Conservation (phyloP, 2,888 invertebrate species). For the Pseudeuparius sepicola region DNA sequence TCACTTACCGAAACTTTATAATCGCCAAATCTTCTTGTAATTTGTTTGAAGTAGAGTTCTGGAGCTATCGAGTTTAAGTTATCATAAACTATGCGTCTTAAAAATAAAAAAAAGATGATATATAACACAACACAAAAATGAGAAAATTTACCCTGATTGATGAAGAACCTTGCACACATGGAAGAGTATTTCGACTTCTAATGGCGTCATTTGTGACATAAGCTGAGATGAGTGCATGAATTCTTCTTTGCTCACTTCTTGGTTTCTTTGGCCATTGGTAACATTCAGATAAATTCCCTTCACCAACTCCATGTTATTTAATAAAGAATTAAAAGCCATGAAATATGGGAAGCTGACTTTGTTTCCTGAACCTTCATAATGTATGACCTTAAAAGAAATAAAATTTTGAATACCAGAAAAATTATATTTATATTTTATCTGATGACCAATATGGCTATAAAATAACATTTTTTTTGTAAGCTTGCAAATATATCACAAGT, state of each 20-base stretch:
- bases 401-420: neutral
- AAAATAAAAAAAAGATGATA: constrained; percentile 27
- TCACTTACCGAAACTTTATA: constrained; percentile 76
- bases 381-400: constrained; percentile 49
- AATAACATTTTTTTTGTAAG: too few species aligned
- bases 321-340: constrained; percentile 93
- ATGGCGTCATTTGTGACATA: constrained; percentile 95
- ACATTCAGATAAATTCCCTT: constrained; percentile 91
- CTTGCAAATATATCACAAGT: too few species aligned
- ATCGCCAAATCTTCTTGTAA: constrained; percentile 77
- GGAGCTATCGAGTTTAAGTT: constrained; percentile 88
- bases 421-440: neutral
- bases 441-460: neutral
- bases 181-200: constrained; percentile 95
- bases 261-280: constrained; percentile 70
- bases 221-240: constrained; percentile 95
- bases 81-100: constrained; percentile 78
- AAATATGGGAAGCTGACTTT: constrained; percentile 97
- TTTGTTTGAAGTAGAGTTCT: constrained; percentile 90
- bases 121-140: constrained; percentile 2
- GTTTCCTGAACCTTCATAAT: constrained; percentile 49
- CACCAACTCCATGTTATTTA: constrained; percentile 97
- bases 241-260: constrained; percentile 91
- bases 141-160: constrained; percentile 69
- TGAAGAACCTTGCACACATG: constrained; percentile 81